These are phyloP conservation scores for Sialis lutaria DNA, from an alignment of 2,888 invertebrate species.

Conservation along the genomic window DNA sequence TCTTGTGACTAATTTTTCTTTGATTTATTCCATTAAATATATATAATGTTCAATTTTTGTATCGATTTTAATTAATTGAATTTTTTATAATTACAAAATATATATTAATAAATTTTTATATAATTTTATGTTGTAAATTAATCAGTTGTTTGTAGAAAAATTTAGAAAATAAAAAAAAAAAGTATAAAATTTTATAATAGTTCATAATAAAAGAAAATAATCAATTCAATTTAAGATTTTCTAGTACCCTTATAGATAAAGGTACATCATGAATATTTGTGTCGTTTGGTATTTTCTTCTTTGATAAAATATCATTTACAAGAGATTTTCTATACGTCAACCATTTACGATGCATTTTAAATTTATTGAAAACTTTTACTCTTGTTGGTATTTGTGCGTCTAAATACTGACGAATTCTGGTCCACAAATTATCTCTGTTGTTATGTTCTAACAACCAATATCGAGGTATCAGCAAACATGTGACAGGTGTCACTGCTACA, in stretches of 20 bases:
- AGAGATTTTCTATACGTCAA: slow-evolving; percentile 31
- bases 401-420: slow-evolving; percentile 38
- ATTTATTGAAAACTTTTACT: slow-evolving; percentile 35
- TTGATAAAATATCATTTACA: slow-evolving; percentile 29
- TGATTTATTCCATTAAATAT: too few relatives aligned
- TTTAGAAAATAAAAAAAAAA: too few relatives aligned
- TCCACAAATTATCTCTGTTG: slow-evolving; percentile 47
- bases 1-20: too few relatives aligned
- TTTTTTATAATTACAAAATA: too few relatives aligned
- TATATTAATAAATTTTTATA: too few relatives aligned
- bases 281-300: slow-evolving; percentile 31
- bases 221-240: slow-evolving; percentile 23
- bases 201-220: too few relatives aligned
- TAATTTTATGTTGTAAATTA: too few relatives aligned
- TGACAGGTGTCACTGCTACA: slow-evolving; percentile 17
- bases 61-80: too few relatives aligned
- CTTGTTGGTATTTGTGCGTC: slow-evolving; percentile 39
- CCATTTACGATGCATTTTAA: slow-evolving; percentile 37
- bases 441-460: slow-evolving; percentile 25
- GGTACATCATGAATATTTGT: slow-evolving; percentile 45
- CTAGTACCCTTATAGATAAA: slow-evolving; percentile 41
- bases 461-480: slow-evolving; percentile 22
- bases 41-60: too few relatives aligned
- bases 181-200: too few relatives aligned
- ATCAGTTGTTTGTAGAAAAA: too few relatives aligned